Percentiles rank a stretch among this genome's conserved stretches.
Evolutionary conservation across 2,888 invertebrate genomes (phyloP).

Genomic region (Diaphora mendica): DNA sequence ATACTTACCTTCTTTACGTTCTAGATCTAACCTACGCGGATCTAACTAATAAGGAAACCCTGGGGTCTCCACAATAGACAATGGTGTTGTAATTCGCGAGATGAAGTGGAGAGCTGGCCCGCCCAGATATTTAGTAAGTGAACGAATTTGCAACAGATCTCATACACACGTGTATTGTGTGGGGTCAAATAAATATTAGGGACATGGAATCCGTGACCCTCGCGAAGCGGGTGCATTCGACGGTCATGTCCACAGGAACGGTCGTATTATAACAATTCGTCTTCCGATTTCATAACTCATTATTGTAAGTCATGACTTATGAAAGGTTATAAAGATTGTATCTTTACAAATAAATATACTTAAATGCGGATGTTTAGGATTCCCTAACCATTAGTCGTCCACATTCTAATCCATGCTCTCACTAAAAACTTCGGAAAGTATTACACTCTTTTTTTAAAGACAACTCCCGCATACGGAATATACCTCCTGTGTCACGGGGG

Average conservation of each 20-base stretch:
- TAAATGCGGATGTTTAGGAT: background rate
- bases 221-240: background rate
- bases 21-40: background rate
- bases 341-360: background rate
- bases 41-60: background rate
- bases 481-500: no score
- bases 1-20: background rate
- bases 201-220: slow-evolving; percentile 6
- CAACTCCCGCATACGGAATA: no score
- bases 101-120: background rate
- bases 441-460: background rate
- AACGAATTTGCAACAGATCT: background rate
- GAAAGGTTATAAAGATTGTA: background rate
- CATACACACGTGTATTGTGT: background rate
- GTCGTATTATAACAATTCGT: background rate
- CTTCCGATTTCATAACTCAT: slow-evolving; percentile 2
- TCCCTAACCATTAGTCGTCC: background rate
- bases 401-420: background rate
- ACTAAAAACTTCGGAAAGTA: background rate
- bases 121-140: background rate
- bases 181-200: background rate
- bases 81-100: background rate
- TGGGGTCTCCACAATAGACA: background rate
- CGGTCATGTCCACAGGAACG: background rate
- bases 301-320: background rate